Evolutionary conservation across 2,888 invertebrate genomes (phyloP), one percentile per base, ranked within the genome.

Genomic region (Cistogaster globosa): DNA sequence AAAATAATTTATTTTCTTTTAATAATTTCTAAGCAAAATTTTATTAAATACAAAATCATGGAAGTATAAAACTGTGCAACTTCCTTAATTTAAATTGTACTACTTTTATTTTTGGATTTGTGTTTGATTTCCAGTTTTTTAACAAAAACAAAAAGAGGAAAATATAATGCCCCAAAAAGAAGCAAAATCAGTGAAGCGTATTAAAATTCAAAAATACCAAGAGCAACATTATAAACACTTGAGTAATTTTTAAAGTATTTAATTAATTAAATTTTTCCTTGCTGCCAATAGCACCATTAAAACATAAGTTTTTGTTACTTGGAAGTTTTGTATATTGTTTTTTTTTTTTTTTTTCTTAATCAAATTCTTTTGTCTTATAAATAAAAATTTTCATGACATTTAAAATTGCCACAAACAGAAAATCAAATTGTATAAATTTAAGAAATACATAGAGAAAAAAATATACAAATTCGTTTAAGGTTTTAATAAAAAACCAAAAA

Each of bases 141-240:
- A 55, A 16, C 3, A 18, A 32, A 62, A 67, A 8, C 20, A n/a
- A n/a, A n/a, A n/a, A n/a, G n/a, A n/a, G n/a, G n/a, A n/a, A 18
- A 20, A 62, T 58, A 8, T 51, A 12, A 48, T 62, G 68, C 67
- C 58, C 42, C 18, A 69, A 62, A 80, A 62, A 16, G 20, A 38
- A 38, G 20, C 32, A 48, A 62, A 77, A 71, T 42, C 65, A 67
- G 62, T 83, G 76, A 77, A 83, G 82, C 71, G 58, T 63, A 60
- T 38, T 53, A 67, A 77, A 36, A 71, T 58, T n/a, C 42, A 32
- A 71, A 76, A 53, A 58, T 82, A 86, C 62, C 86, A 79, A 83
- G 84, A 72, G 38, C 86, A 86, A 83, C 78, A 65, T 71, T 81
- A 75, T 81, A 81, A 83, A 86, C 88, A 88, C 78, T 86, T 80